Evolutionary conservation across 1,140 invertebrate genomes (phyloP), one percentile per base, ranked within the genome.

Genomic region (Lycorma delicatula): DNA sequence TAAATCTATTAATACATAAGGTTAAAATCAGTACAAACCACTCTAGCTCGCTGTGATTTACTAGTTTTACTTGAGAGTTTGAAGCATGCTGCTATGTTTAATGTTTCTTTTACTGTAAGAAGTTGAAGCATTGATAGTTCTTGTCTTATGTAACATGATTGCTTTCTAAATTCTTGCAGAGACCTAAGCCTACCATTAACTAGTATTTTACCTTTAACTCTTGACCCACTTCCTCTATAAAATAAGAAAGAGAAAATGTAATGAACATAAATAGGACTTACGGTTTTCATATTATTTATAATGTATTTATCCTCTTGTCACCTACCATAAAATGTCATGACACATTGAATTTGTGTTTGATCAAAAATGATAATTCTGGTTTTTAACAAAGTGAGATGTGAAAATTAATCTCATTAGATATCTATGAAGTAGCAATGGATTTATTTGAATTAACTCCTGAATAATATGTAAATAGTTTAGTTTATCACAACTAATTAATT

Each of bases 101-200:
- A 91, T 60, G 87, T 88, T 71, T 95, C 91, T 4, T 79, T 74
- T 0, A 93, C 91, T 0, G 88, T 91, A 18, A 94, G 77, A 52
- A 93, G 74, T 0, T 86, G 82, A 16, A 86, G 71, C 1, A 89
- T 70, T 5, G 77, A 75, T 47, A 86, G 82, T 38, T 87, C 78
- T 62, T 89, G 86, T 28, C 83, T 79, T 55, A 87, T 80, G 66
- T 77, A 87, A 67, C 75, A 85, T 0, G 71, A 78, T 67, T 68
- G 75, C 70, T 79, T 82, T 13, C 81, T 74, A 62, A 81, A 83
- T 3, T 59, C 34, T 23, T 50, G 26, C 25, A 55, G 20, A 47
- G 55, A 49, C 29, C 60, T 50, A 12, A 50, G 23, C n/a, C 51
- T 41, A 5, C 63, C 63, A 47, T 65, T 65, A 1, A 65, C 60